These are phyloP conservation scores for Papilio dardanus DNA, from an alignment of 1,140 invertebrate genomes.

Conservation along the genomic window DNA sequence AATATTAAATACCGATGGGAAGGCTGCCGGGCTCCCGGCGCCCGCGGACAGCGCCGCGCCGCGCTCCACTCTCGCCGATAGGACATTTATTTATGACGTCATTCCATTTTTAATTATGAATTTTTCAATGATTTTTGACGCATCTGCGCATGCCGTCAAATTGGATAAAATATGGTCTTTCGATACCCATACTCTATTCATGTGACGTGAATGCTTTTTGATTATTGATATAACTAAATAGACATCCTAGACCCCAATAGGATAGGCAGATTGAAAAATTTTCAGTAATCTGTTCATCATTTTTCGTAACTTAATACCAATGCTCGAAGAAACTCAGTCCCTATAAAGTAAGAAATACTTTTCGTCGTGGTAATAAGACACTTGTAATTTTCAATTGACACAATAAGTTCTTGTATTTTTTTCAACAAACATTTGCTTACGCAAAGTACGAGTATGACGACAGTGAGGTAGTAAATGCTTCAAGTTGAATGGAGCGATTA, in stretches of 20 bases:
- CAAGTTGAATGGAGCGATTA: slow-evolving; percentile 9
- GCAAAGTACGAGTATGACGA: background rate
- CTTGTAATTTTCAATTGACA: background rate
- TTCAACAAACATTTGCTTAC: background rate
- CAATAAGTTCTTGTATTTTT: background rate
- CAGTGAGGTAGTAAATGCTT: background rate
- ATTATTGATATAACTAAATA: too few species aligned
- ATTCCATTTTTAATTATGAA: slow-evolving; percentile 2
- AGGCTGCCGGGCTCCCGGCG: background rate
- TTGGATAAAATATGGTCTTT: background rate
- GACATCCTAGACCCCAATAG: too few species aligned
- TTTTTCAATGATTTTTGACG: background rate
- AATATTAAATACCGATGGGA: slow-evolving; percentile 14
- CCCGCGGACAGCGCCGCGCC: background rate
- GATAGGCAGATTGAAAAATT: too few species aligned
- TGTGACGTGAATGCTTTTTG: background rate
- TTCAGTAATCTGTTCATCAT: too few species aligned
- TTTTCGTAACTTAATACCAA: too few species aligned
- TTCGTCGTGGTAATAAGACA: background rate
- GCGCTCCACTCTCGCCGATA: background rate
- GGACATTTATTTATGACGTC: slow-evolving; percentile 13
- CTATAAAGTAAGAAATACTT: background rate
- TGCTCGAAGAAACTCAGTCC: too few species aligned
- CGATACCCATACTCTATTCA: background rate
- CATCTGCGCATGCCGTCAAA: background rate